A percentile compares a stretch with the other conserved stretches of the same genome.
Evolutionary conservation across 2,888 invertebrate species (phyloP).

Genomic region (Oscheius sp.): DNA sequence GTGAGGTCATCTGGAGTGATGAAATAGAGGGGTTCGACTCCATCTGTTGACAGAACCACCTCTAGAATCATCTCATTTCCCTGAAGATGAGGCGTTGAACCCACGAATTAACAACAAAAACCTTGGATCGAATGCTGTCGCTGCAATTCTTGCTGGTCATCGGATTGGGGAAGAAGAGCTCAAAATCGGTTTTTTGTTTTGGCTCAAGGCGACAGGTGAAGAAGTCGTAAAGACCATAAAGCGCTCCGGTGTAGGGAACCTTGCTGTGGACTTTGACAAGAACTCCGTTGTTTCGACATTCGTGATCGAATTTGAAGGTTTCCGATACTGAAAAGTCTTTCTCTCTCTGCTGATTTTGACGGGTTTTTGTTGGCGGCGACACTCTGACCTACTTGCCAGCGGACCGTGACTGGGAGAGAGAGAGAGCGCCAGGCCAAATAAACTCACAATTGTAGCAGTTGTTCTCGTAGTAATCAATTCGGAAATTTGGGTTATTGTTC

Average conservation of each 20-base stretch:
- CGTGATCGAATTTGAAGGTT: constrained; percentile 65
- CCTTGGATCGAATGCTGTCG: constrained; percentile 68
- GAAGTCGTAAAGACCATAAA: constrained; percentile 70
- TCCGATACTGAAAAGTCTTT: constrained; percentile 59
- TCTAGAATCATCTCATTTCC: constrained; percentile 68
- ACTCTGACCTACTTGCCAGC: constrained; percentile 2
- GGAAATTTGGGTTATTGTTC: constrained; percentile 70
- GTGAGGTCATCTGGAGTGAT: constrained; percentile 70
- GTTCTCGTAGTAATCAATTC: constrained; percentile 70
- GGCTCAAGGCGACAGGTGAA: constrained; percentile 70
- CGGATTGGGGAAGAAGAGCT: constrained; percentile 69
- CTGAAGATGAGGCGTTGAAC: constrained; percentile 43
- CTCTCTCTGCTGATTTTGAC: no score
- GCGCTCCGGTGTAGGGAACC: constrained; percentile 69
- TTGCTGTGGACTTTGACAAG: constrained; percentile 57
- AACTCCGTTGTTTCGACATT: constrained; percentile 65
- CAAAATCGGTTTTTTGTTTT: constrained; percentile 61
- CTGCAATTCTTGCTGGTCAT: constrained; percentile 66
- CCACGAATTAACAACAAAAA: no score
- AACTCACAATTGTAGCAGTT: constrained; percentile 69
- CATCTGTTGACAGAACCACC: constrained; percentile 70
- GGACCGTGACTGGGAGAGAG: background rate
- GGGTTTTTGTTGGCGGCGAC: background rate
- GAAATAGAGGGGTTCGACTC: constrained; percentile 70
- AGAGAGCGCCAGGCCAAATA: background rate